Evolutionary conservation across 2,113 vertebrate species (phyloP), one percentile per base, ranked within the genome.

Genomic region (Aphyosemion australe): DNA sequence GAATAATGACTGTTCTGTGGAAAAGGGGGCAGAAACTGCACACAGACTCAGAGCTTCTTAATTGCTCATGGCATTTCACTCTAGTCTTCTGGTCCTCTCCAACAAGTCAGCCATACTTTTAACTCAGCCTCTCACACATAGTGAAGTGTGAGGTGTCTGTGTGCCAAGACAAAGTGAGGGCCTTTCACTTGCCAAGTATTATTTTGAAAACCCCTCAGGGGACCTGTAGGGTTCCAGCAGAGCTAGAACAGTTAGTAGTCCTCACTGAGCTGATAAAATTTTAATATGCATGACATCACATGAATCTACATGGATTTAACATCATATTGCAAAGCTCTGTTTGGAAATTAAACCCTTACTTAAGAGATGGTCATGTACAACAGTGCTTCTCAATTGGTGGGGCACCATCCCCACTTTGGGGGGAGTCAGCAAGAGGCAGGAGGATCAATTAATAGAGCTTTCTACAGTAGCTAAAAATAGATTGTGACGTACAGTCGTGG

Each of bases 1-100:
- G 65, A 79, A 60, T 71, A 81, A 87, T 65, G 65, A 75, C 46
- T 78, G 61, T 74, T 69, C 61, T 78, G 65, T 68, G 62, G 37
- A 65, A 79, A 75, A 48, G 26, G 32, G 37, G 80, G 46, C 77
- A 76, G 66, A 85, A 79, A 75, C 72, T 74, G 55, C 70, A 48
- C 49, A 16, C 43, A 83, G 80, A 87, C 59, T 89, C 80, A 85
- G 42, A 63, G 75, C 42, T 57, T 80, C 68, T 78, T 78, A 80
- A 78, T 78, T 83, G 80, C 84, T 83, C 26, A 14, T 66, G 79
- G 82, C 81, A 66, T 76, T 74, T 82, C 71, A 73, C 65, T 74
- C 18, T 60, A 48, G 65, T 86, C 70, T 66, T 69, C 64, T 72
- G 64, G 55, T 63, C 72, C 42, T 55, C 26, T 48, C 47, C 57